Evolutionary conservation across 2,797 vertebrate genomes (phyloP).

Genomic region (Valencia hispanica): DNA sequence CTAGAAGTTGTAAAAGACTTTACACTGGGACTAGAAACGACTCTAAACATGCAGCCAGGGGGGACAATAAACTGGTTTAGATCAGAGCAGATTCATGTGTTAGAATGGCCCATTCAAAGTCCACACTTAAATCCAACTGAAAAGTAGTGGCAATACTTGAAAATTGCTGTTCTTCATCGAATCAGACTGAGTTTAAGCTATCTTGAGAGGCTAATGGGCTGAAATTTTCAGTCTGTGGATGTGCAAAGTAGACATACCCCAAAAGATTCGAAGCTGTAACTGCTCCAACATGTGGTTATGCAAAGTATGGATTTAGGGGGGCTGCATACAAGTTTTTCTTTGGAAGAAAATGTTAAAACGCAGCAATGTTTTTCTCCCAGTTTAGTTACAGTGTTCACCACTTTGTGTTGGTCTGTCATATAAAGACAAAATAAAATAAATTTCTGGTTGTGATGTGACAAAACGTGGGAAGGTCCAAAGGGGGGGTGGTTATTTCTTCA

Average conservation of each 20-base stretch:
- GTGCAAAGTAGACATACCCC: not conserved
- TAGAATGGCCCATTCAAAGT: constrained; percentile 1
- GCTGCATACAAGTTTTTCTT: not conserved
- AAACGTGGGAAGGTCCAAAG: not conserved
- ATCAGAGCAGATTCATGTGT: not conserved
- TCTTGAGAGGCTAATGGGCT: too few species aligned
- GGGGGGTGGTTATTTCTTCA: not conserved
- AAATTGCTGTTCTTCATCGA: not conserved
- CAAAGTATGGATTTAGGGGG: not conserved
- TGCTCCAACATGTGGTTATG: not conserved
- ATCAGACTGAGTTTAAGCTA: not conserved
- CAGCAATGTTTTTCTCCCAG: not conserved
- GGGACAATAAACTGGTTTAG: not conserved
- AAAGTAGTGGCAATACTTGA: not conserved
- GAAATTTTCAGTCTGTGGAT: not conserved
- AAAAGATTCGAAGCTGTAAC: not conserved
- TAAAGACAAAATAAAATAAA: not conserved
- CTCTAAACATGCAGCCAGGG: not conserved
- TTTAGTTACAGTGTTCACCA: not conserved
- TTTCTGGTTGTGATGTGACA: not conserved
- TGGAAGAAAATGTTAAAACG: not conserved
- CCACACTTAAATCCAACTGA: not conserved
- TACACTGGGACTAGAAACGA: not conserved
- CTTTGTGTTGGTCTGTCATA: not conserved
- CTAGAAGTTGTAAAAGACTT: not conserved